These are phyloP conservation scores for Euplexia lucipara DNA, from an alignment of 2,888 invertebrate genomes.

Conservation along the genomic window DNA sequence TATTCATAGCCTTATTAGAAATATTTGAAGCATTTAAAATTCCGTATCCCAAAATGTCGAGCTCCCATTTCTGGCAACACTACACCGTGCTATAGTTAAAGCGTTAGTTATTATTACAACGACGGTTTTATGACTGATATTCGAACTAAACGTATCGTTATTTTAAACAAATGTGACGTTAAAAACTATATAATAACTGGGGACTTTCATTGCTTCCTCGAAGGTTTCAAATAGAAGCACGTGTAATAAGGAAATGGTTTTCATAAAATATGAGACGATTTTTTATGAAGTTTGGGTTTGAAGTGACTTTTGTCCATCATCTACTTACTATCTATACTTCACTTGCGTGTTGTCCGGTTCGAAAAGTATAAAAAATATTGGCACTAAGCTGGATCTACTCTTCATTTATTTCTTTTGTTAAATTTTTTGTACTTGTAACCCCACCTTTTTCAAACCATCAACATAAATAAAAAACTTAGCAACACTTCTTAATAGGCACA, in stretches of 20 bases:
- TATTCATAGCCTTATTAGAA: conserved; percentile 1
- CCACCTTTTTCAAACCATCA: conserved; percentile 26
- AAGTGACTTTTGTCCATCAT: not conserved
- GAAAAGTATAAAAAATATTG: too few species aligned
- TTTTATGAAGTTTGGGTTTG: conserved; percentile 22
- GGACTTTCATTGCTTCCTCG: conserved; percentile 73
- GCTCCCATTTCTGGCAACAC: conserved; percentile 46
- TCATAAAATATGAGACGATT: conserved; percentile 39
- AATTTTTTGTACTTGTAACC: not conserved
- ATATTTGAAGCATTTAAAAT: conserved; percentile 12
- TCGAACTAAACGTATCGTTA: conserved; percentile 74
- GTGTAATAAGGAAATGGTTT: conserved; percentile 48
- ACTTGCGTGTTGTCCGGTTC: too few species aligned
- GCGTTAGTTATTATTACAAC: conserved; percentile 76
- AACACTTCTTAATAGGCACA: conserved; percentile 46
- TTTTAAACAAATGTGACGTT: conserved; percentile 77
- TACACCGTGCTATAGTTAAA: conserved; percentile 65
- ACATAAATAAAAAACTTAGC: conserved; percentile 42
- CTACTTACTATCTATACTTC: too few species aligned
- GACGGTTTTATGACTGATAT: conserved; percentile 80
- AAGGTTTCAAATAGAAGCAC: conserved; percentile 41
- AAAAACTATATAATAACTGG: conserved; percentile 68
- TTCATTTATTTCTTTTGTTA: not conserved
- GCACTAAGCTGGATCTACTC: not conserved
- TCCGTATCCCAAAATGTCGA: conserved; percentile 26